Conservation (phyloP, 2,113 vertebrate species). For the Oxyruncus cristatus region DNA sequence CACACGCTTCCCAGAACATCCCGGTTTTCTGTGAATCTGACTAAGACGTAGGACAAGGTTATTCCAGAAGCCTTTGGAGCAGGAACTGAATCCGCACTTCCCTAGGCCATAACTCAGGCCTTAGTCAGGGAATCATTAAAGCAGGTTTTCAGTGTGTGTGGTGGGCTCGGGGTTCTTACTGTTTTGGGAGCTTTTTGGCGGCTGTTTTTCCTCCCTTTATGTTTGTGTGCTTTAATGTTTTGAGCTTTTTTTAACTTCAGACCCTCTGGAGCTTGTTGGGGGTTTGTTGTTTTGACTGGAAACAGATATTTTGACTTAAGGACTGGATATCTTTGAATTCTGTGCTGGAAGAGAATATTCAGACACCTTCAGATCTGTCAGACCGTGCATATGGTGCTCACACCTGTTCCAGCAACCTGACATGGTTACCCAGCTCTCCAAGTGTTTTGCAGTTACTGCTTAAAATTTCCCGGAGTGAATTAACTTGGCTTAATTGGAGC, state of each 20-base stretch:
- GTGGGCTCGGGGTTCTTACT: background rate
- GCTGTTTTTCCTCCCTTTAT: background rate
- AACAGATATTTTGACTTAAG: constrained; percentile 4
- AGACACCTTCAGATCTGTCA: background rate
- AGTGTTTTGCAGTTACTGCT: background rate
- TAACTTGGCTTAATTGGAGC: background rate
- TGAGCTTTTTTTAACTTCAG: background rate
- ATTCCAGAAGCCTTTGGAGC: background rate
- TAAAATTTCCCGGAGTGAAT: background rate
- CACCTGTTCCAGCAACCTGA: constrained; percentile 8
- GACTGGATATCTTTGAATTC: background rate
- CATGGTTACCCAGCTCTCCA: background rate
- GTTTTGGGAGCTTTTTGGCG: background rate
- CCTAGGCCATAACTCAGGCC: fast-evolving
- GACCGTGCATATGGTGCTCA: background rate
- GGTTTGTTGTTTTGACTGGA: constrained; percentile 44
- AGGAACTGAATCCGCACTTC: background rate
- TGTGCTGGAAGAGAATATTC: background rate
- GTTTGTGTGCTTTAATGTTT: background rate
- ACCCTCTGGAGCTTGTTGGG: background rate
- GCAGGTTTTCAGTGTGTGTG: fast-evolving
- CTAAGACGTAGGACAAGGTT: background rate
- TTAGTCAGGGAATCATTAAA: background rate
- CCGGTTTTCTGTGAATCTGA: background rate
- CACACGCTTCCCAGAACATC: background rate